These are phyloP conservation scores for Trinectes maculatus DNA, from an alignment of 2,113 vertebrate genomes.

Conservation along the genomic window DNA sequence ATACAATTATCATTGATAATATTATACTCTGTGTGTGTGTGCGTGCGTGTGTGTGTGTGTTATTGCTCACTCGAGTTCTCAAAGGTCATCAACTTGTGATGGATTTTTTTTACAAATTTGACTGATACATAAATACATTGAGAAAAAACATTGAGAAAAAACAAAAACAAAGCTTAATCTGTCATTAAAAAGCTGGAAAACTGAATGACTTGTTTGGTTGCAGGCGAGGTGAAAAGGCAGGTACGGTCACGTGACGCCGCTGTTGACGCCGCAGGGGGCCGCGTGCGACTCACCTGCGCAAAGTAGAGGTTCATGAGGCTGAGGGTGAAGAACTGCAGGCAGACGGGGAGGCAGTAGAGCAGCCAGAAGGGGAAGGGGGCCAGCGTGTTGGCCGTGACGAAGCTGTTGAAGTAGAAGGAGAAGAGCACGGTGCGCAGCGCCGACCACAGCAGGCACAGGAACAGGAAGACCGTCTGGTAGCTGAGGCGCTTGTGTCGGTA, in stretches of 20 bases:
- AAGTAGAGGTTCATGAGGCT: conserved; percentile 98
- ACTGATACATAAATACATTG: too few relatives aligned
- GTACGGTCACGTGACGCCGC: background rate
- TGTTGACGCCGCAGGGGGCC: background rate
- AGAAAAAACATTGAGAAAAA: too few relatives aligned
- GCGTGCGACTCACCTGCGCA: conserved; percentile 86
- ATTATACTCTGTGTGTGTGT: too few relatives aligned
- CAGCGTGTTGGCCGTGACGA: conserved; percentile 90
- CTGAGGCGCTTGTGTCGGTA: conserved; percentile 96
- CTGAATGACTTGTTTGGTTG: too few relatives aligned
- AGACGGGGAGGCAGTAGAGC: conserved; percentile 97
- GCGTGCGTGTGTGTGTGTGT: background rate
- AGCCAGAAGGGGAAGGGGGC: conserved; percentile 95
- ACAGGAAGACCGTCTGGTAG: conserved; percentile 97
- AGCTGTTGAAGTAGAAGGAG: conserved; percentile 97
- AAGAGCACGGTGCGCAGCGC: conserved; percentile 94
- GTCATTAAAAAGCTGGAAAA: too few relatives aligned
- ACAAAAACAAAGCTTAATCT: too few relatives aligned
- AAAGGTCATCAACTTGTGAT: too few relatives aligned
- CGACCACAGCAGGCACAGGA: conserved; percentile 97
- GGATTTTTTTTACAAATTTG: too few relatives aligned
- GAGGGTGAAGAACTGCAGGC: conserved; percentile 98
- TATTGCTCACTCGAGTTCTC: background rate
- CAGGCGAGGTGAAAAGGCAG: background rate
- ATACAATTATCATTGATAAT: too few relatives aligned